phyloP scores from a whole-genome alignment of 2,797 vertebrate species.

The Enteromius paludinosus region DNA sequence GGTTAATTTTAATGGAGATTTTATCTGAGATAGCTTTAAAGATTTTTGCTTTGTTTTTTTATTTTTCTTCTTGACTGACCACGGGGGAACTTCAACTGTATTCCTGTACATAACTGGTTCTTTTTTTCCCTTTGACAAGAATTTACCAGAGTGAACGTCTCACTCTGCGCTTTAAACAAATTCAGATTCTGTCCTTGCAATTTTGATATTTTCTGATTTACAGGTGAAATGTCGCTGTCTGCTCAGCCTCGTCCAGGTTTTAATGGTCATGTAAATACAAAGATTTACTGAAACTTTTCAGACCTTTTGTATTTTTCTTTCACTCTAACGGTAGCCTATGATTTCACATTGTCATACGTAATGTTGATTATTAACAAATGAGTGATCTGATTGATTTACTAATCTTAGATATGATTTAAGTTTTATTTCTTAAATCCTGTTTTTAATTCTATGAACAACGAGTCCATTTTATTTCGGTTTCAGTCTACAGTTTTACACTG shows the following conservation, averaged over 20 bases:
- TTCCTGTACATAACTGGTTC: slow-evolving; percentile 74
- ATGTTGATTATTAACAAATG: slow-evolving; percentile 60
- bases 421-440: slow-evolving; percentile 61
- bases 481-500: slow-evolving; percentile 70
- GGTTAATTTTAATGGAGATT: slow-evolving; percentile 67
- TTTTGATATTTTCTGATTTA: slow-evolving; percentile 66
- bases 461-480: slow-evolving; percentile 62
- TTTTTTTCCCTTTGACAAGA: slow-evolving; percentile 70
- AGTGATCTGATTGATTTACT: slow-evolving; percentile 67
- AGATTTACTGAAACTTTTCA: slow-evolving; percentile 59
- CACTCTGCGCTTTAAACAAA: slow-evolving; percentile 58
- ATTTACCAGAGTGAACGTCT: slow-evolving; percentile 64
- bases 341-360: slow-evolving; percentile 67
- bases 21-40: slow-evolving; percentile 80
- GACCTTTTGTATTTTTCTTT: slow-evolving; percentile 71
- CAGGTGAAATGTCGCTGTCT: slow-evolving; percentile 54
- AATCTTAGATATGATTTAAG: slow-evolving; percentile 60
- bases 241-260: slow-evolving; percentile 52
- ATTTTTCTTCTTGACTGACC: slow-evolving; percentile 38
- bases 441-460: slow-evolving; percentile 56
- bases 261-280: slow-evolving; percentile 73
- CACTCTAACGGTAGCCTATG: slow-evolving; percentile 58
- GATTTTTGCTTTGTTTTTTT: slow-evolving; percentile 56
- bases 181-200: slow-evolving; percentile 59
- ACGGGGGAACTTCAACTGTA: slow-evolving; percentile 21